Evolutionary conservation across 2,113 vertebrate genomes (phyloP).

Genomic region (Brachyistius frenatus): DNA sequence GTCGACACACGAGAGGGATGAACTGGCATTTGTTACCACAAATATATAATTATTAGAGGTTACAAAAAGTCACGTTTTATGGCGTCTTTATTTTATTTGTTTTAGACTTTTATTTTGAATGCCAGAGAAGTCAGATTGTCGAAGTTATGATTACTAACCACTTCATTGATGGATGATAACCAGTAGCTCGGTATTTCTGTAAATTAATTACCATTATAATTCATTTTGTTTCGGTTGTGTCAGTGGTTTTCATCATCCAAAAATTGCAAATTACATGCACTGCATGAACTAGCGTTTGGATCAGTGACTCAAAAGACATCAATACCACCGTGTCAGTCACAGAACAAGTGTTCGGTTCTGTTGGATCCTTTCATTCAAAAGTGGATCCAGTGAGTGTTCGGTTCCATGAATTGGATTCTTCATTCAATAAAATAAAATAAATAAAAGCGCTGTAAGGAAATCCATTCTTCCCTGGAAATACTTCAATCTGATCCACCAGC

Average conservation of each 20-base stretch:
- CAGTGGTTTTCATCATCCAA: neutral
- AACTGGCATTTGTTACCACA: slow-evolving; percentile 6
- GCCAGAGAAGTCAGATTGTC: neutral
- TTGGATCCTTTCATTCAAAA: slow-evolving; percentile 27
- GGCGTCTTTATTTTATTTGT: neutral
- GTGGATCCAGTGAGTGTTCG: slow-evolving; percentile 5
- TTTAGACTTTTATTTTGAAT: neutral
- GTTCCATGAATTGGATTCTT: slow-evolving; percentile 21
- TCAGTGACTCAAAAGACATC: neutral
- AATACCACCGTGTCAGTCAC: slow-evolving; percentile 1
- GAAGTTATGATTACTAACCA: neutral
- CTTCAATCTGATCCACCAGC: slow-evolving; percentile 48
- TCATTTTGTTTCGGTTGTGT: neutral
- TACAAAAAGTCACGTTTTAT: slow-evolving; percentile 8
- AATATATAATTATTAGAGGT: slow-evolving; percentile 15
- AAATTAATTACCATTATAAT: neutral
- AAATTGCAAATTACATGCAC: neutral
- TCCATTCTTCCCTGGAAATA: slow-evolving; percentile 48
- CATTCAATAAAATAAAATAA: slow-evolving; percentile 36
- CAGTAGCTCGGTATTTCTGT: neutral
- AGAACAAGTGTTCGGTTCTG: slow-evolving; percentile 15
- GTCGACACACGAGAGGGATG: slow-evolving; percentile 19
- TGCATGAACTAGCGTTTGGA: neutral
- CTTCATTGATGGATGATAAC: neutral
- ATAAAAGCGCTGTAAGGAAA: slow-evolving; percentile 47